phyloP scores from a whole-genome alignment of 2,888 invertebrate species.

The Cheilosia pagana region DNA sequence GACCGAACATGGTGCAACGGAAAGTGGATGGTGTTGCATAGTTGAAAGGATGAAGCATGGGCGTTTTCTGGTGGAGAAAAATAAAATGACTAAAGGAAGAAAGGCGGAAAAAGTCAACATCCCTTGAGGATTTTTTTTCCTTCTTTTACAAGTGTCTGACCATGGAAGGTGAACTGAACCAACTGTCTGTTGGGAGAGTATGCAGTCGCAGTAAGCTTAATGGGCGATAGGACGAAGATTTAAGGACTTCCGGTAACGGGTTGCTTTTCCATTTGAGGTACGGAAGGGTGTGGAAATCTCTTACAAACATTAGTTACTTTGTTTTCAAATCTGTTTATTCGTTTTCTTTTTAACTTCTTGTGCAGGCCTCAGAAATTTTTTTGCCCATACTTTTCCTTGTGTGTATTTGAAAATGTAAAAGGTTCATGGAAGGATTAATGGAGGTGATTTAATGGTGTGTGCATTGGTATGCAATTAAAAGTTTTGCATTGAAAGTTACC shows the following conservation, averaged over 20 bases:
- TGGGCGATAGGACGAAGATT: constrained; percentile 62
- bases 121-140: constrained; percentile 21
- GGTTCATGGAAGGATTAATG: constrained; percentile 47
- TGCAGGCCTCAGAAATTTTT: neutral
- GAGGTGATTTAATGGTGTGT: constrained; percentile 61
- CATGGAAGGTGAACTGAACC: constrained; percentile 12
- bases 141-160: constrained; percentile 32
- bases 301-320: constrained; percentile 49
- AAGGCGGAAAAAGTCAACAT: constrained; percentile 59
- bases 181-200: constrained; percentile 42
- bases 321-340: constrained; percentile 62
- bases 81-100: constrained; percentile 9
- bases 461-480: constrained; percentile 73
- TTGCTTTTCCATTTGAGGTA: constrained; percentile 8
- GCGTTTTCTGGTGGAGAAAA: neutral
- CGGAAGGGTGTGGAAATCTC: constrained; percentile 54
- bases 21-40: constrained; percentile 55
- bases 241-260: constrained; percentile 42
- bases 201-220: constrained; percentile 32
- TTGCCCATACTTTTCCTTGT: constrained; percentile 10
- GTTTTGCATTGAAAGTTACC: constrained; percentile 51
- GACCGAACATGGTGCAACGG: constrained; percentile 39
- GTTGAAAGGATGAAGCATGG: constrained; percentile 43
- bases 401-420: neutral
- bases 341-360: neutral